Conservation (phyloP, 2,113 vertebrate species). For the Larimichthys crocea region DNA sequence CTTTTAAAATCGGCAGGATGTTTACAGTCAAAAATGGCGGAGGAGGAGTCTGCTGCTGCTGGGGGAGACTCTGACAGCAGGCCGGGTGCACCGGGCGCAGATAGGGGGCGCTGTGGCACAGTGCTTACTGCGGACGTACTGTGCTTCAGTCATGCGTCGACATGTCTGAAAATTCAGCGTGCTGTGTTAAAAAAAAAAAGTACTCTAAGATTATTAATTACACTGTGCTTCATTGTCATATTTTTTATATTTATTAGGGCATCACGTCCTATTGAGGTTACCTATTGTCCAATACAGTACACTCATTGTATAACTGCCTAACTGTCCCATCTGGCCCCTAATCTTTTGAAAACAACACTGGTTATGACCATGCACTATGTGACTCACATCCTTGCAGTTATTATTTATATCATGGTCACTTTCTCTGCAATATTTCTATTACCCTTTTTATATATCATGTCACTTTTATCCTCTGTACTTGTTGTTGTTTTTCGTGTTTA, state of each 20-base stretch:
- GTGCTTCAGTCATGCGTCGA: neutral
- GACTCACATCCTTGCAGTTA: neutral
- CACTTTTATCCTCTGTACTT: too few species aligned
- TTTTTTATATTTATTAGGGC: neutral
- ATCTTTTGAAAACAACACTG: slow-evolving; percentile 1
- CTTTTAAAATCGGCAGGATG: slow-evolving; percentile 87
- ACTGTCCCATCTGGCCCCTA: slow-evolving; percentile 5
- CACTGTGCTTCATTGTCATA: neutral
- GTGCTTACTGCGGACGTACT: neutral
- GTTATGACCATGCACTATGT: neutral
- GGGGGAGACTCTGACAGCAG: neutral
- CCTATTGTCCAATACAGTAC: neutral
- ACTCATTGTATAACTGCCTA: neutral
- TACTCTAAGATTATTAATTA: neutral
- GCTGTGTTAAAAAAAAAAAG: neutral
- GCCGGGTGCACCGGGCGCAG: neutral
- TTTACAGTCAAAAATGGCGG: slow-evolving; percentile 85
- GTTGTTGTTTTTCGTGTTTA: too few species aligned
- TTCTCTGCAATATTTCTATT: too few species aligned
- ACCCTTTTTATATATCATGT: too few species aligned
- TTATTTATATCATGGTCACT: too few species aligned
- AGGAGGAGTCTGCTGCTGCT: slow-evolving; percentile 71
- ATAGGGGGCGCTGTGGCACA: slow-evolving; percentile 63
- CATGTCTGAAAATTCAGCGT: neutral
- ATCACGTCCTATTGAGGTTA: neutral